Evolutionary conservation across 1,140 invertebrate genomes (phyloP).

Genomic region (Drosophila burlai): DNA sequence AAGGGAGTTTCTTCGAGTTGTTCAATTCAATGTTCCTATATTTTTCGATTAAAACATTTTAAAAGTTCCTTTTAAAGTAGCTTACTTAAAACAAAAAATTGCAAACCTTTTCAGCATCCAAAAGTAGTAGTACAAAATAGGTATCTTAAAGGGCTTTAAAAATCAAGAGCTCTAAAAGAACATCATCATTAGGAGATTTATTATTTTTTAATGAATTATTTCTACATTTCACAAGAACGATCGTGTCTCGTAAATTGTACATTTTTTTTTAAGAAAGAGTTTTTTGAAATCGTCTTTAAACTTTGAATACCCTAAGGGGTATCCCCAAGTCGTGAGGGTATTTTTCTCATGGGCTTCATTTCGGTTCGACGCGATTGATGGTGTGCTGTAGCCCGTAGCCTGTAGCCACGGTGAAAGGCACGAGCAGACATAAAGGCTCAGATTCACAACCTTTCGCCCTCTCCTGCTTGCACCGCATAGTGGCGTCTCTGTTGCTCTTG

Average conservation of each 20-base stretch:
- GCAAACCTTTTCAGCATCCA: too few relatives aligned
- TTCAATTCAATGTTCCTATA: too few relatives aligned
- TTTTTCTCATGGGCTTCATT: neutral
- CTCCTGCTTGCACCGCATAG: neutral
- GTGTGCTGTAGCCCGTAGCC: neutral
- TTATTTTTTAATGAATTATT: neutral
- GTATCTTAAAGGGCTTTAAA: neutral
- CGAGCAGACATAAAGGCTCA: slow-evolving; percentile 50
- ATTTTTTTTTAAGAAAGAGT: neutral
- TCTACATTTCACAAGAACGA: neutral
- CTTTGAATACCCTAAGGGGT: neutral
- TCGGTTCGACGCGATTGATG: slow-evolving; percentile 20
- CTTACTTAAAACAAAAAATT: too few relatives aligned
- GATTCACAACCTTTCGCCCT: slow-evolving; percentile 39
- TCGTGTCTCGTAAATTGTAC: neutral
- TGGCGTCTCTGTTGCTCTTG: neutral
- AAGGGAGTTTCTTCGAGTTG: neutral
- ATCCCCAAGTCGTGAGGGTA: neutral
- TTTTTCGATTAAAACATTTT: too few relatives aligned
- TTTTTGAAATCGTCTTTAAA: too few relatives aligned
- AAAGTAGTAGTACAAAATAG: too few relatives aligned
- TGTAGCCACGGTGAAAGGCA: slow-evolving; percentile 10
- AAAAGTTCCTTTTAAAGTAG: too few relatives aligned
- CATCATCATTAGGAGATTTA: neutral
- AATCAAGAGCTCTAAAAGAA: neutral